Base-by-base conservation (phyloP, 2,113 vertebrate species). In the Holacanthus passer region DNA sequence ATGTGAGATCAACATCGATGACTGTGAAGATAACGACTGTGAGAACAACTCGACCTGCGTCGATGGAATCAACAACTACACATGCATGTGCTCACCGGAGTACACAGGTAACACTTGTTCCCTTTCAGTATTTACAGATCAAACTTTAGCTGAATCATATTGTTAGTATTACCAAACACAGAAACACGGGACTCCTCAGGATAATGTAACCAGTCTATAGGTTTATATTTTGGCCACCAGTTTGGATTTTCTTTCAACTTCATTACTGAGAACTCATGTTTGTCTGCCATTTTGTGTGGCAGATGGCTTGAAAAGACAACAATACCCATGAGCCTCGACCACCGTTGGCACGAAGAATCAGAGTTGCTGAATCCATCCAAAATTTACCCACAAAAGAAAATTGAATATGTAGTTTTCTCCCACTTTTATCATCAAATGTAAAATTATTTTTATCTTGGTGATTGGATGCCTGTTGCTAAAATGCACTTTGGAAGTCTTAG, bases 51-150 rank as follows among this genome's bases (percentile, higher is more conserved):
- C 98, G 45, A 99, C 98, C 3, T 99, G 98, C 29, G 91, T 99
- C 0, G 98, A 99, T 83, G 98, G 98, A 50, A 97, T 99, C 93
- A 99, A 99, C 93, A 99, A 99, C 94, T 99, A 99, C 89, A 99
- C 98, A 0, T 99, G 98, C 91, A 96, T 97, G 84, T 99, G 98
- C 87, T 96, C 97, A 22, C 96, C 97, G 58, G 98, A 99, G 90
- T 99, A 99, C 88, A 98, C 98, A 97, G 98, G 98, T 99, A 91
- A 85, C 37, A 52, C 73, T 68, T 76, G n/a, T 37, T 17, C 32
- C 16, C 7, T 1, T 11, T 50, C 31, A 52, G 22, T 64, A 8
- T 29, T 56, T 14, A 3, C 27, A 4, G 69, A 14, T 67, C 4
- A 73, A 47, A 48, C 59, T 14, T 16, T 60, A 2, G 7, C 37